Percentiles rank a stretch among this genome's conserved stretches.
Conservation (phyloP, 2,113 vertebrate genomes). For the Callaeas wilsoni region DNA sequence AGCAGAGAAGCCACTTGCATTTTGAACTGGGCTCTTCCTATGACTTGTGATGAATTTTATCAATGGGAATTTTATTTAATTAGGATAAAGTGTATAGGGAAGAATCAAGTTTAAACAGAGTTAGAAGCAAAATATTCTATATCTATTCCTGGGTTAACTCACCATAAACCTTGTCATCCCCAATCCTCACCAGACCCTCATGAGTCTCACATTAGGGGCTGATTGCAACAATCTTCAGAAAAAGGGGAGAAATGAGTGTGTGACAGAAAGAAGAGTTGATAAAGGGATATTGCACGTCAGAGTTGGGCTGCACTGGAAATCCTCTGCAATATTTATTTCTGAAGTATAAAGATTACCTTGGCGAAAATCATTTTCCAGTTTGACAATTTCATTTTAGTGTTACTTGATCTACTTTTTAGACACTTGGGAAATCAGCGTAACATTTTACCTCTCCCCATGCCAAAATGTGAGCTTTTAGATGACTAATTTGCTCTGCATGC, state of each 20-base stretch:
- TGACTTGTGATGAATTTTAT: background rate
- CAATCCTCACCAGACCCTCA: background rate
- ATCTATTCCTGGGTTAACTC: background rate
- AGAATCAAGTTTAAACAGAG: background rate
- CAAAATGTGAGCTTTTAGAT: constrained; percentile 63
- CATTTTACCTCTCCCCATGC: constrained; percentile 63
- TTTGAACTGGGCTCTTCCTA: background rate
- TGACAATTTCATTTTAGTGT: constrained; percentile 71
- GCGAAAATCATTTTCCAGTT: constrained; percentile 67
- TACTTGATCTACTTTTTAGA: constrained; percentile 71
- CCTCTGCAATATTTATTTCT: constrained; percentile 56
- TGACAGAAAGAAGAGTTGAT: background rate
- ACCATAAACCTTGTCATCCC: background rate
- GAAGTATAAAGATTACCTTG: constrained; percentile 49
- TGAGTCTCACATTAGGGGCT: background rate
- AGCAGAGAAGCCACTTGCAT: background rate
- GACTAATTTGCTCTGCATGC: constrained; percentile 65
- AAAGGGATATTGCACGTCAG: background rate
- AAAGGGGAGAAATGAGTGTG: background rate
- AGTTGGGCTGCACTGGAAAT: background rate
- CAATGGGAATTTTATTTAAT: background rate
- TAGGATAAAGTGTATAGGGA: background rate
- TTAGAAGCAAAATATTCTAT: background rate
- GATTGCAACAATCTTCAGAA: background rate
- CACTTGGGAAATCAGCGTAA: constrained; percentile 73